Evolutionary conservation across 2,797 vertebrate genomes (phyloP).

Genomic region (Anas acuta): DNA sequence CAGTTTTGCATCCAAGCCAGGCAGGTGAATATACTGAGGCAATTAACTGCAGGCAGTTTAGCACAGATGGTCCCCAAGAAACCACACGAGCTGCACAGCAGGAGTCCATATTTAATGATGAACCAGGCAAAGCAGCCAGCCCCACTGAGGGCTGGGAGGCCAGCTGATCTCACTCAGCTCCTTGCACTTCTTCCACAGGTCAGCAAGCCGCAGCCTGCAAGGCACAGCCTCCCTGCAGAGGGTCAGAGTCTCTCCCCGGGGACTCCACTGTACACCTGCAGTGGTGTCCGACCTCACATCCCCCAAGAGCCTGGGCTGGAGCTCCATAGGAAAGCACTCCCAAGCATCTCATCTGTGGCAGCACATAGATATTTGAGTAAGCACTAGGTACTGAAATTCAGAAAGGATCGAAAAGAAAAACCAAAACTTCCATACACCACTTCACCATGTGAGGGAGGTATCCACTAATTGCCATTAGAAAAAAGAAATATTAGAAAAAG

Average conservation of each 20-base stretch:
- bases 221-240: neutral
- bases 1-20: neutral
- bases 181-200: neutral
- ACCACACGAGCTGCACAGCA: conserved; percentile 14
- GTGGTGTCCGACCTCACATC: neutral
- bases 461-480: fast-evolving
- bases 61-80: conserved; percentile 62
- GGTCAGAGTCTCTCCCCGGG: neutral
- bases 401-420: neutral
- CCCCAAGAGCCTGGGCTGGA: neutral
- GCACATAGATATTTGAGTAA: neutral
- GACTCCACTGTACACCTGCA: neutral
- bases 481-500: neutral
- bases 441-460: neutral
- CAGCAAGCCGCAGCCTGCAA: neutral
- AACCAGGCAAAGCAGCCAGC: conserved; percentile 28
- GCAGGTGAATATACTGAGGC: conserved; percentile 9
- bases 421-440: neutral
- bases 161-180: neutral
- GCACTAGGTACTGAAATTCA: neutral
- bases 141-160: neutral
- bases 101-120: conserved; percentile 40
- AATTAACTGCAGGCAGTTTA: conserved; percentile 32
- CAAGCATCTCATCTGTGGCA: neutral
- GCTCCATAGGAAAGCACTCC: neutral